Conservation (phyloP, 2,888 invertebrate species). For the Macrosiphum euphorbiae region DNA sequence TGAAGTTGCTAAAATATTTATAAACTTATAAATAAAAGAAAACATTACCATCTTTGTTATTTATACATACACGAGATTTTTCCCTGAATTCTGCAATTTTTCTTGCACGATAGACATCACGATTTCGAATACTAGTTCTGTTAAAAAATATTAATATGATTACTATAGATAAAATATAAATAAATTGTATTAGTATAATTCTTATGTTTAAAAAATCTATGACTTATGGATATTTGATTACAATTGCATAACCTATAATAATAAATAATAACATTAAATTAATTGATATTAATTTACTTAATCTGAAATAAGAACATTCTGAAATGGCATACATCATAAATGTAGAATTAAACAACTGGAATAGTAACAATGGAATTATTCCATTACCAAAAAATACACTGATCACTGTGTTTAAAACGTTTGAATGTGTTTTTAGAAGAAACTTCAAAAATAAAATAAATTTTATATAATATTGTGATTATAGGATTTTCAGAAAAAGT, state of each 20-base stretch:
- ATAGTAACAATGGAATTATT: neutral
- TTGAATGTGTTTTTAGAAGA: slow-evolving; percentile 19
- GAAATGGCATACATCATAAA: neutral
- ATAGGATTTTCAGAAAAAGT: too few species aligned
- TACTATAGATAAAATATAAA: neutral
- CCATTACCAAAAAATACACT: neutral
- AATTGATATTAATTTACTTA: neutral
- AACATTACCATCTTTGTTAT: neutral
- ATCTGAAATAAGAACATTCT: slow-evolving; percentile 29
- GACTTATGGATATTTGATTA: slow-evolving; percentile 37
- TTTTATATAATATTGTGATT: too few species aligned
- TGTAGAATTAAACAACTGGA: neutral
- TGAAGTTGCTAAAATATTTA: slow-evolving; percentile 50
- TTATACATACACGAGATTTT: slow-evolving; percentile 58
- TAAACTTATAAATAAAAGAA: neutral
- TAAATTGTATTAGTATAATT: neutral
- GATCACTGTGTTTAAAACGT: neutral
- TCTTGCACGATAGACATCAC: slow-evolving; percentile 60
- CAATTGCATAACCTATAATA: slow-evolving; percentile 18
- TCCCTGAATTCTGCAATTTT: slow-evolving; percentile 62
- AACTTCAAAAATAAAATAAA: slow-evolving; percentile 28
- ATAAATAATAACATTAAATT: slow-evolving; percentile 41
- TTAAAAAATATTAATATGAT: slow-evolving; percentile 38
- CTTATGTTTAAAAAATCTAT: neutral
- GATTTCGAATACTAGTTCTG: slow-evolving; percentile 51